Evolutionary conservation across 30 jellyfish, hydroid and myxozoan species (phyloP), one percentile per base, ranked within the genome.

Genomic region (Chrysaora quinquecirrha): DNA sequence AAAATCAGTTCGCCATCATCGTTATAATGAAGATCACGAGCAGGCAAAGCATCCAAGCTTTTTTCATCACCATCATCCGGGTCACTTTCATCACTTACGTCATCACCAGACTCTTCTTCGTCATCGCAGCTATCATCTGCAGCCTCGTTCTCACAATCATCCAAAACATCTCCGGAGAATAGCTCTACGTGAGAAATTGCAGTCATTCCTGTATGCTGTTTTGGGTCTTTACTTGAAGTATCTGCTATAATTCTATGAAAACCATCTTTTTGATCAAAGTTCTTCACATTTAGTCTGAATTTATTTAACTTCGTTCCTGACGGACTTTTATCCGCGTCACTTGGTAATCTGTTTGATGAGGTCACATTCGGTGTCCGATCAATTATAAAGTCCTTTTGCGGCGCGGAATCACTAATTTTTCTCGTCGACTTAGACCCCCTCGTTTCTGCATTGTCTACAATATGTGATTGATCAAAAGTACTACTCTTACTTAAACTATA

Each of bases 281-380:
- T 18, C 22, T 38, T 31, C 0, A 74, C 82, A 47, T 82, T 35
- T 0, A 82, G 30, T 34, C 92, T 32, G n/a, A 82, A 49, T n/a
- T 76, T 69, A 14, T 75, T 68, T 29, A 82, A 30, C 63, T 34
- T 82, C 11, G 92, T 82, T 27, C 92, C 92, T 9, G 62, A 20
- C 27, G 92, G 85, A 49, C 92, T 82, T 56, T 2, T 28, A 30
- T 19, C 48, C 27, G 22, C 18, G 61, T 18, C 29, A 24, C 14
- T 66, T 66, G 32, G 30, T 66, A 28, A 10, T 32, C 52, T 58
- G 14, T 43, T 56, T 34, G 48, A 52, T 11, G 58, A 16, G 43
- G 38, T 0, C 24, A 48, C 23, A 7, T 1, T 20, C 12, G 68
- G 29, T 2, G 68, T 38, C 14, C 54, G 6, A 14, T 38, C 14